Conservation (phyloP, 2,113 vertebrate genomes). For the Euleptes europaea region DNA sequence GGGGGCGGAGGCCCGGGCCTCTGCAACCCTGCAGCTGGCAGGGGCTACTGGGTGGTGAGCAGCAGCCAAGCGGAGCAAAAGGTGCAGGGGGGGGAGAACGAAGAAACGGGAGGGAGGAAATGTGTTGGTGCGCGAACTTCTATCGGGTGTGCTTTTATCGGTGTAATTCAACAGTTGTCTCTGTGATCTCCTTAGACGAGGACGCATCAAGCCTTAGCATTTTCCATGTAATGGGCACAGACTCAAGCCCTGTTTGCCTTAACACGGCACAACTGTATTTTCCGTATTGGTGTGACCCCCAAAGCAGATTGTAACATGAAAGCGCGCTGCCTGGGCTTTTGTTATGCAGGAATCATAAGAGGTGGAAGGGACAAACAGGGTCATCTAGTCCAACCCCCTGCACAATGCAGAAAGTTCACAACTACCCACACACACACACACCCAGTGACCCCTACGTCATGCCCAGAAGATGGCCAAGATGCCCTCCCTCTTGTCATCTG, state of each 20-base stretch:
- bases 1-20: not conserved
- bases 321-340: not conserved
- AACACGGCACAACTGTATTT: not conserved
- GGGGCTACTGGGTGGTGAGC: not conserved
- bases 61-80: not conserved
- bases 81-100: not conserved
- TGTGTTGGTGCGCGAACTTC: too few relatives aligned
- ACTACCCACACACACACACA: too few relatives aligned
- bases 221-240: not conserved
- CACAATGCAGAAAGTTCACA: too few relatives aligned
- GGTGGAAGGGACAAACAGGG: too few relatives aligned
- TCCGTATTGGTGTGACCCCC: too few relatives aligned
- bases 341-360: too few relatives aligned
- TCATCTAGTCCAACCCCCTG: too few relatives aligned
- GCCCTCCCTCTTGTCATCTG: too few relatives aligned
- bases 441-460: too few relatives aligned
- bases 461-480: too few relatives aligned
- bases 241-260: not conserved
- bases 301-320: not conserved
- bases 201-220: not conserved
- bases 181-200: not conserved
- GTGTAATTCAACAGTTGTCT: not conserved
- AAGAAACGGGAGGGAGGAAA: too few relatives aligned
- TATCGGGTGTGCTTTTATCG: not conserved
- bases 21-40: too few relatives aligned